phyloP scores from a whole-genome alignment of 2,797 vertebrate species.

The Sphenopsis melanotis region DNA sequence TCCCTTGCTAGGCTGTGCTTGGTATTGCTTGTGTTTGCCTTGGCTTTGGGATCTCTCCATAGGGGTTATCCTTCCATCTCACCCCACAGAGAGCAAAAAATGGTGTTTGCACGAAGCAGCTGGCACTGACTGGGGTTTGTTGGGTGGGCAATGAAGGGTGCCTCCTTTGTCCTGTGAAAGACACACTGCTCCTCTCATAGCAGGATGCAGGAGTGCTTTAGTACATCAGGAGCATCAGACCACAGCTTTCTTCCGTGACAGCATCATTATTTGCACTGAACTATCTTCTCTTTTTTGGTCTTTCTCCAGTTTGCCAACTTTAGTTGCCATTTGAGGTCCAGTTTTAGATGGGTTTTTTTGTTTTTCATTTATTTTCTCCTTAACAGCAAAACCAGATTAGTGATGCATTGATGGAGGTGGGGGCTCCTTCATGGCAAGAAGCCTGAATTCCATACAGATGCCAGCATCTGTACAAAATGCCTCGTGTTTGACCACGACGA shows the following conservation, averaged over 20 bases:
- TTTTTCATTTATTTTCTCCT: background rate
- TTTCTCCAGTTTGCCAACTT: background rate
- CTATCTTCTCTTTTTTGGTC: background rate
- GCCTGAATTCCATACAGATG: background rate
- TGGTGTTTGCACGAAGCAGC: background rate
- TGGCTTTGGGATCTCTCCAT: background rate
- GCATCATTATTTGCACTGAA: background rate
- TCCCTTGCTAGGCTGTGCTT: background rate
- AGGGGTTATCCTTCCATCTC: background rate
- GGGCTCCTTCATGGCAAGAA: background rate
- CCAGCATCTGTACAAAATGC: accelerated
- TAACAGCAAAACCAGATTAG: background rate
- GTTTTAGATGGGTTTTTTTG: background rate
- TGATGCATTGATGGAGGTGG: background rate
- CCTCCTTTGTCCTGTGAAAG: background rate
- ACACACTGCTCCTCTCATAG: background rate
- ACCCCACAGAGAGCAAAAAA: background rate
- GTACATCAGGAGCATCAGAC: background rate
- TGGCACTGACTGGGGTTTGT: accelerated
- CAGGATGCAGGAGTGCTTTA: background rate
- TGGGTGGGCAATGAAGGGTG: background rate
- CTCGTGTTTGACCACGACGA: accelerated
- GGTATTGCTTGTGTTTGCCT: background rate
- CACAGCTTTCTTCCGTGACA: background rate
- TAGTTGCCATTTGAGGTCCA: background rate